Evolutionary conservation across 2,888 invertebrate species (phyloP).

Genomic region (Diarsia mendica): DNA sequence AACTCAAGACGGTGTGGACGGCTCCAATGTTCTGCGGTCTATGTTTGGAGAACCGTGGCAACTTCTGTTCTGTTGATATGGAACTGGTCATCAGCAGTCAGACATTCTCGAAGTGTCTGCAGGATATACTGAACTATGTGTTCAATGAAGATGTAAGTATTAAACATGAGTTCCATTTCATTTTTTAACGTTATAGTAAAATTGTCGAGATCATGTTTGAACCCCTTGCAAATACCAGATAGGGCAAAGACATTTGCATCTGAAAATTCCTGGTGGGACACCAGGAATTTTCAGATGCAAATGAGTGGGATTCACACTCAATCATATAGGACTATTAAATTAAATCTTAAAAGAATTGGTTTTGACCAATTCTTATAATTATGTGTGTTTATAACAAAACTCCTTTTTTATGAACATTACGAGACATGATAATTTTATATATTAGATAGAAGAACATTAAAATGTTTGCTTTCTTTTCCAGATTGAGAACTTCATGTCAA

Average conservation of each 20-base stretch:
- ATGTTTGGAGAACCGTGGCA: conserved; percentile 68
- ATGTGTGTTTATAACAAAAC: too few species aligned
- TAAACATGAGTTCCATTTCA: background rate
- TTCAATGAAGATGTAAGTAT: conserved; percentile 76
- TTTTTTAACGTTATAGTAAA: background rate
- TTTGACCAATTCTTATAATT: too few species aligned
- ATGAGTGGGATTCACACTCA: too few species aligned
- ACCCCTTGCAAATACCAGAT: too few species aligned
- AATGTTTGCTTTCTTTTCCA: conserved; percentile 59
- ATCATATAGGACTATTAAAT: too few species aligned
- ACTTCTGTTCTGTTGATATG: conserved; percentile 66
- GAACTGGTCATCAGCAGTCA: conserved; percentile 71
- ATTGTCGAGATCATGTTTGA: background rate
- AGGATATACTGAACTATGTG: conserved; percentile 73
- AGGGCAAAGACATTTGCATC: too few species aligned
- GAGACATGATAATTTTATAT: too few species aligned
- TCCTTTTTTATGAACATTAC: too few species aligned
- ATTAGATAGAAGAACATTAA: background rate
- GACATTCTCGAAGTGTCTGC: conserved; percentile 66
- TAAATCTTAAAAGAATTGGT: too few species aligned
- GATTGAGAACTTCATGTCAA: conserved; percentile 71
- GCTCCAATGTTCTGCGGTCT: conserved; percentile 71
- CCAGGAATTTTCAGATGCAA: too few species aligned
- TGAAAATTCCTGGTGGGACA: too few species aligned
- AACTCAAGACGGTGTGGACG: conserved; percentile 68